Evolutionary conservation across 2,888 invertebrate species (phyloP).

Genomic region (Dynastes maya): DNA sequence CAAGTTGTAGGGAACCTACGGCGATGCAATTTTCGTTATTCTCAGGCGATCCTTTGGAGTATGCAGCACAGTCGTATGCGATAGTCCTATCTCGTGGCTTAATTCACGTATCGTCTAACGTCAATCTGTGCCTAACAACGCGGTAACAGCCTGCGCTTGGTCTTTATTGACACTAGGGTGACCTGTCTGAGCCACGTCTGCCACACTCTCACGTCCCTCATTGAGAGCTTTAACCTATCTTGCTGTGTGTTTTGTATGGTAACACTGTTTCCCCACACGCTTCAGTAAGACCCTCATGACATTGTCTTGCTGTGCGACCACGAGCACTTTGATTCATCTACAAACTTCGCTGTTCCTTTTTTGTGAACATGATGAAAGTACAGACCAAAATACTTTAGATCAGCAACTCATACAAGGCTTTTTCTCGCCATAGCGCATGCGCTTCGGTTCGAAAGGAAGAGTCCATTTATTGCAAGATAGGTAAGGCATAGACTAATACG

Average conservation of each 20-base stretch:
- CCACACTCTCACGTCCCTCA: too few species aligned
- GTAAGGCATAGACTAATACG: slow-evolving; percentile 20
- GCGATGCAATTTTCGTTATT: slow-evolving; percentile 16
- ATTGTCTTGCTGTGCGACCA: slow-evolving; percentile 12
- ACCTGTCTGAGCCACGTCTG: not conserved
- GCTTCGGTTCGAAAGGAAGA: too few species aligned
- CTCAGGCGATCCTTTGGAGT: not conserved
- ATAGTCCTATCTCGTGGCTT: not conserved
- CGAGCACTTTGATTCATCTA: slow-evolving; percentile 12
- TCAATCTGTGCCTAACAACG: too few species aligned
- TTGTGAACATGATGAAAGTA: too few species aligned
- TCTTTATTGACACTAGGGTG: slow-evolving; percentile 13
- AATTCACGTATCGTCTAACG: too few species aligned
- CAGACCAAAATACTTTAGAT: too few species aligned
- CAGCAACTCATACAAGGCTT: too few species aligned
- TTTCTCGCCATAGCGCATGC: not conserved
- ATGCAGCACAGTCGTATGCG: not conserved
- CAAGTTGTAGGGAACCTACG: too few species aligned
- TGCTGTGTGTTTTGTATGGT: slow-evolving; percentile 3
- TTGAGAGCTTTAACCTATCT: slow-evolving; percentile 20
- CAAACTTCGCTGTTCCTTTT: not conserved
- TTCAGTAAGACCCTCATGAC: slow-evolving; percentile 13
- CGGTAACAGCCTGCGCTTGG: too few species aligned
- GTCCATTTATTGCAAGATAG: slow-evolving; percentile 16
- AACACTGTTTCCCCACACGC: slow-evolving; percentile 6